Evolutionary conservation across 2,113 vertebrate species (phyloP), one percentile per base, ranked within the genome.

Genomic region (Cisticola juncidis): DNA sequence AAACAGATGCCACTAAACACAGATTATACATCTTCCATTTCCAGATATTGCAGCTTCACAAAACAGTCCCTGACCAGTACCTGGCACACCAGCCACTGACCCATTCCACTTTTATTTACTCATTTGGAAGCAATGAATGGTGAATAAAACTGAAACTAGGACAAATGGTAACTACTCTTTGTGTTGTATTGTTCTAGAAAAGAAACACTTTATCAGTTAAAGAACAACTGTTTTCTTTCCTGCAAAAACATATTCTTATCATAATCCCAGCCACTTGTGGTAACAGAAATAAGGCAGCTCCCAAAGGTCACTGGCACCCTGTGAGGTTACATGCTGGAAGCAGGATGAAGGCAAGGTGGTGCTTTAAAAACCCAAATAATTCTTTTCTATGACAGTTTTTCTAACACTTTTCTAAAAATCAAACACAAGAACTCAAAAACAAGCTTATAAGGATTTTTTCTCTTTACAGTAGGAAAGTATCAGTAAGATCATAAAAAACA

Each of bases 311-410:
- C 3, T 31, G 24, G 42, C 2, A 47, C 29, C 4, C 38, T 20
- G 6, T 2, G 6, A 69, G 28, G 40, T n/a, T 6, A 22, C 36
- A n/a, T 0, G 2, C 3, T 35, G 25, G 44, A 50, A 78, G 40
- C 26, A 70, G 51, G 14, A 77, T 28, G 33, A 80, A 66, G 42
- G 21, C 29, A 64, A 81, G 17, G 1, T 84, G 57, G 50, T 70
- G 12, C 47, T 84, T 72, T 45, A 71, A 6, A 6, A 85, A 84
- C 23, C 33, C 57, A 40, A 57, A 35, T 17, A 25, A 68, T 21
- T 90, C 24, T 54, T 33, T 70, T 38, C 24, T 25, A 56, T 57
- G 58, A 47, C 8, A 29, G 5, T 44, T 68, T 73, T 86, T 51
- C 56, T 81, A 64, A 38, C 15, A 11, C 16, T 40, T 6, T 58